Evolutionary conservation across 2,113 vertebrate species (phyloP).

Genomic region (Poeciliopsis occidentalis): DNA sequence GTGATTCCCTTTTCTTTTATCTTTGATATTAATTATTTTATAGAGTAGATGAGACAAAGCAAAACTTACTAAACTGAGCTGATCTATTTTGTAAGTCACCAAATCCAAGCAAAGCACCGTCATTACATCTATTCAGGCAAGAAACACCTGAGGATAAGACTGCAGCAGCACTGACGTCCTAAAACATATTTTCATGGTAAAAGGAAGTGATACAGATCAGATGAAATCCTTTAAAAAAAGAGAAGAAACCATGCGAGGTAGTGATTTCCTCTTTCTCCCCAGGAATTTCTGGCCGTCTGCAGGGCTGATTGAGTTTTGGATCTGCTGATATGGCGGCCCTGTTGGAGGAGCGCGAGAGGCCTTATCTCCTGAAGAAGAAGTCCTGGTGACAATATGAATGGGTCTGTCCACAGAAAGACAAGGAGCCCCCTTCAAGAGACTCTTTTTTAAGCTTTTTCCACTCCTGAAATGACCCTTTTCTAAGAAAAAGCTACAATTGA

Average conservation of each 20-base stretch:
- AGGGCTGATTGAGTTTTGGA: slow-evolving; percentile 58
- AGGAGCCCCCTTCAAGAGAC: slow-evolving; percentile 18
- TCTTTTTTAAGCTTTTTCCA: slow-evolving; percentile 14
- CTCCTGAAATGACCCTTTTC: slow-evolving; percentile 25
- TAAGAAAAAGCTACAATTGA: background rate
- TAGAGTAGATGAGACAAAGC: background rate
- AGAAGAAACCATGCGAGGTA: slow-evolving; percentile 10
- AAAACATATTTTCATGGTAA: slow-evolving; percentile 55
- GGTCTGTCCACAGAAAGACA: slow-evolving; percentile 39
- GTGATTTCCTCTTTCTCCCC: slow-evolving; percentile 44
- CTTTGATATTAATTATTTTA: background rate
- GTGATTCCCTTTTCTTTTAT: background rate
- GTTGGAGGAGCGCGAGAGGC: slow-evolving; percentile 12
- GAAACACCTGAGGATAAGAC: slow-evolving; percentile 16
- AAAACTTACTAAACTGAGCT: background rate
- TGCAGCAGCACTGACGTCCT: slow-evolving; percentile 1
- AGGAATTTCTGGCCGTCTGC: slow-evolving; percentile 47
- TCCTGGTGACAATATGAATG: slow-evolving; percentile 40
- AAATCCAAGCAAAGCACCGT: slow-evolving; percentile 11
- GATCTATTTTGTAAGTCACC: slow-evolving; percentile 1
- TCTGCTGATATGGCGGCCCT: slow-evolving; percentile 49
- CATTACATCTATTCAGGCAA: background rate
- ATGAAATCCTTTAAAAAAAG: slow-evolving; percentile 42
- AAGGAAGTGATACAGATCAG: slow-evolving; percentile 57
- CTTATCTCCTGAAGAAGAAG: slow-evolving; percentile 62